phyloP scores from a whole-genome alignment of 2,888 invertebrate species.

The Sphinx pinastri region DNA sequence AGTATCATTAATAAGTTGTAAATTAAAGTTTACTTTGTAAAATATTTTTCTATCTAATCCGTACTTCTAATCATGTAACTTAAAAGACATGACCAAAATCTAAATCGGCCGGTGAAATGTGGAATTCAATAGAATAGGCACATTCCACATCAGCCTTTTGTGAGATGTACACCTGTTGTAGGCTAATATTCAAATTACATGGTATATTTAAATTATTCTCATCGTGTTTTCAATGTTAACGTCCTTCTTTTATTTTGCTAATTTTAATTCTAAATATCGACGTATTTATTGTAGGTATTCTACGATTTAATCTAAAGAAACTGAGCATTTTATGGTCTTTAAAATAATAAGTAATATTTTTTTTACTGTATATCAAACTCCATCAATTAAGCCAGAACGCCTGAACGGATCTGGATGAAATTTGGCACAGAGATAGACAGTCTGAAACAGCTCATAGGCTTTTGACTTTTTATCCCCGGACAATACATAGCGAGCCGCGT shows the following conservation, averaged over 20 bases:
- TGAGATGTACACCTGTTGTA: background rate
- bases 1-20: too few species aligned
- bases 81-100: background rate
- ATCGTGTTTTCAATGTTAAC: background rate
- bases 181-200: slow-evolving; percentile 1
- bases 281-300: too few species aligned
- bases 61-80: background rate
- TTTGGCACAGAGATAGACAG: too few species aligned
- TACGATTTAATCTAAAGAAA: background rate
- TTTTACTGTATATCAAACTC: too few species aligned
- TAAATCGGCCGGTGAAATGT: background rate
- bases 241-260: background rate
- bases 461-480: too few species aligned
- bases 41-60: background rate
- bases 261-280: background rate
- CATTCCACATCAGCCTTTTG: background rate
- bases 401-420: too few species aligned
- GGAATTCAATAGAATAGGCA: background rate
- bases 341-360: too few species aligned
- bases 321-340: too few species aligned
- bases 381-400: too few species aligned
- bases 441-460: too few species aligned
- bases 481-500: too few species aligned
- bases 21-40: too few species aligned
- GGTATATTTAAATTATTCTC: background rate